phyloP scores from a whole-genome alignment of 2,888 invertebrate species.

The Cantharis lateralis region DNA sequence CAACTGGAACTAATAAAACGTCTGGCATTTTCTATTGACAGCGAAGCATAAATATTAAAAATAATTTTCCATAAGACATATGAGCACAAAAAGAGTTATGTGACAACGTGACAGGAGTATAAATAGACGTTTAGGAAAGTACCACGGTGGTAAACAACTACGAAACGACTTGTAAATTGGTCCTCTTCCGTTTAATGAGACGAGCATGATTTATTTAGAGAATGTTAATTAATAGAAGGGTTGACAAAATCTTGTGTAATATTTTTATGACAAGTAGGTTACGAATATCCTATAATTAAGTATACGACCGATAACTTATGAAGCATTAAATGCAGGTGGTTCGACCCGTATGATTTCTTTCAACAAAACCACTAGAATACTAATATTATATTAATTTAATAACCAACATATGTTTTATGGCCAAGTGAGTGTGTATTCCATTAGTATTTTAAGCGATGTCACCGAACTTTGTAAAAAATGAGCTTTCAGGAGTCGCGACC shows the following conservation, averaged over 20 bases:
- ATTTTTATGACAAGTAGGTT: conserved; percentile 49
- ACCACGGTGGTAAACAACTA: conserved; percentile 41
- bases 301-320: conserved; percentile 43
- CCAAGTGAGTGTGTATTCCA: conserved; percentile 33
- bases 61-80: conserved; percentile 46
- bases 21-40: conserved; percentile 39
- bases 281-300: conserved; percentile 47
- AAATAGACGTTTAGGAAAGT: conserved; percentile 48
- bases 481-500: conserved; percentile 39
- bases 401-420: conserved; percentile 38
- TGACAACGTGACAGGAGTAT: conserved; percentile 44
- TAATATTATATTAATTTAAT: conserved; percentile 49
- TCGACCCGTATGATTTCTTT: conserved; percentile 45
- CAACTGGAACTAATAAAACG: conserved; percentile 42
- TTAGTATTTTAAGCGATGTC: conserved; percentile 33
- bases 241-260: conserved; percentile 42
- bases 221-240: conserved; percentile 51
- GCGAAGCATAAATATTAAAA: conserved; percentile 48
- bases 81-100: conserved; percentile 42
- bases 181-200: conserved; percentile 50
- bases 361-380: conserved; percentile 42
- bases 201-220: conserved; percentile 48
- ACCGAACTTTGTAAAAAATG: conserved; percentile 35
- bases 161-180: conserved; percentile 51
- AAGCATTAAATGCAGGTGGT: conserved; percentile 52